phyloP scores from a whole-genome alignment of 2,113 vertebrate genomes.

The Toxotes jaculatrix region DNA sequence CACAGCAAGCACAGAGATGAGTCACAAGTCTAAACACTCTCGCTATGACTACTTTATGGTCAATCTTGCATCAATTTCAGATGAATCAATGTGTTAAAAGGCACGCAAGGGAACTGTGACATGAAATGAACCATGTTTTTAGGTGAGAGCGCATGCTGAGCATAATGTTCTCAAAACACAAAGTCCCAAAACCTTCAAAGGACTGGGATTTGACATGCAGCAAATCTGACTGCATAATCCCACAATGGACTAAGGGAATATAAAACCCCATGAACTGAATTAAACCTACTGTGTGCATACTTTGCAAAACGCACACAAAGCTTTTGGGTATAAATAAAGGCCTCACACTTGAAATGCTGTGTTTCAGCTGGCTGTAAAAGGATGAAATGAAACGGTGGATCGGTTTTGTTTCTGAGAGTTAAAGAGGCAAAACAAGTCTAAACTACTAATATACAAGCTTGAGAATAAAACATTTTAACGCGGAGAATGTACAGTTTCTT shows the following conservation, averaged over 20 bases:
- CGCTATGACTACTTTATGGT: slow-evolving; percentile 2
- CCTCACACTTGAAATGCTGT: slow-evolving; percentile 18
- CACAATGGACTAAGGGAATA: slow-evolving; percentile 56
- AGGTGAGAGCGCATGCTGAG: slow-evolving; percentile 45
- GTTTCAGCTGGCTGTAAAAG: slow-evolving; percentile 6
- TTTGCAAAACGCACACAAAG: slow-evolving; percentile 38
- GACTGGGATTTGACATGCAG: slow-evolving; percentile 52
- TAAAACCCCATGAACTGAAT: slow-evolving; percentile 57
- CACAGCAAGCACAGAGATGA: slow-evolving; percentile 20
- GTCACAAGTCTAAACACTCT: slow-evolving; percentile 6
- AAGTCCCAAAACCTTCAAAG: slow-evolving; percentile 56
- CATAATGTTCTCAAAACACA: slow-evolving; percentile 41
- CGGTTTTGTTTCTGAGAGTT: neutral
- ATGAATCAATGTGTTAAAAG: slow-evolving; percentile 26
- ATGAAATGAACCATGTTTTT: slow-evolving; percentile 25
- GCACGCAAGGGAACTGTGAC: slow-evolving; percentile 2
- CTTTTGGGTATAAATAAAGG: slow-evolving; percentile 30
- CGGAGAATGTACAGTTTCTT: neutral
- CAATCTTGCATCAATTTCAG: slow-evolving; percentile 29
- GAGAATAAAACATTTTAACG: neutral
- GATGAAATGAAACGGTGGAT: slow-evolving; percentile 5
- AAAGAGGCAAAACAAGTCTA: slow-evolving; percentile 20
- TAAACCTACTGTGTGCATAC: slow-evolving; percentile 48
- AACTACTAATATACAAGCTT: slow-evolving; percentile 5
- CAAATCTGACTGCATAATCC: slow-evolving; percentile 65